phyloP scores from a whole-genome alignment of 1,140 invertebrate genomes.

The Sarcophaga peregrina region DNA sequence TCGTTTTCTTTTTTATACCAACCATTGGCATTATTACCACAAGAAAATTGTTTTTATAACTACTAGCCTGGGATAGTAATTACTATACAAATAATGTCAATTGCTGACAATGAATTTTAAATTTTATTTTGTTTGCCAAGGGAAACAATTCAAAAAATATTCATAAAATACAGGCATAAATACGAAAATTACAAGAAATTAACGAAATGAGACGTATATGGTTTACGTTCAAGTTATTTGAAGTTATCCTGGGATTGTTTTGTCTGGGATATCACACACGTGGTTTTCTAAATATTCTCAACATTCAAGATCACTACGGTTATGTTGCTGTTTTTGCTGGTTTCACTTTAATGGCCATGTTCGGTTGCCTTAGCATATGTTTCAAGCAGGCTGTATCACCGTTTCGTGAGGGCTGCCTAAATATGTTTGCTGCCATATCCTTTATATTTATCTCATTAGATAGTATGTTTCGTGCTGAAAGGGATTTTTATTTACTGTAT shows the following conservation, averaged over 20 bases:
- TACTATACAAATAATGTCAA: too few species aligned
- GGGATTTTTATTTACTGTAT: slow-evolving; percentile 46
- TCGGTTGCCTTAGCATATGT: slow-evolving; percentile 37
- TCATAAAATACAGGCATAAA: not conserved
- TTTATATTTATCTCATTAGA: slow-evolving; percentile 13
- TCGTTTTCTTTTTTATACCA: too few species aligned
- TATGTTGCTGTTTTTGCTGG: slow-evolving; percentile 42
- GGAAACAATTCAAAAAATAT: too few species aligned
- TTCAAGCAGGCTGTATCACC: not conserved
- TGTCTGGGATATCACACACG: slow-evolving; percentile 44
- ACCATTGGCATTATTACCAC: too few species aligned
- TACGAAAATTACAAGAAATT: too few species aligned
- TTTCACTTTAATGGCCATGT: slow-evolving; percentile 42
- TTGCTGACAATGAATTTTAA: too few species aligned
- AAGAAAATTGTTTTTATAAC: too few species aligned
- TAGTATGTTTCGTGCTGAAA: slow-evolving; percentile 46
- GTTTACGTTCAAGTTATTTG: slow-evolving; percentile 44
- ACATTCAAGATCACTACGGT: slow-evolving; percentile 26
- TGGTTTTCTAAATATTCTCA: slow-evolving; percentile 43
- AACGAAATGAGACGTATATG: slow-evolving; percentile 37
- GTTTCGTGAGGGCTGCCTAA: slow-evolving; percentile 67
- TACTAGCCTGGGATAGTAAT: too few species aligned
- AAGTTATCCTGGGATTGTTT: slow-evolving; percentile 28
- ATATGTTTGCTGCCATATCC: slow-evolving; percentile 17
- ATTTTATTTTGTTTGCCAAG: too few species aligned